Evolutionary conservation across 1,140 invertebrate species (phyloP), one percentile per base, ranked within the genome.

Genomic region (Dinothrombium tinctorium): DNA sequence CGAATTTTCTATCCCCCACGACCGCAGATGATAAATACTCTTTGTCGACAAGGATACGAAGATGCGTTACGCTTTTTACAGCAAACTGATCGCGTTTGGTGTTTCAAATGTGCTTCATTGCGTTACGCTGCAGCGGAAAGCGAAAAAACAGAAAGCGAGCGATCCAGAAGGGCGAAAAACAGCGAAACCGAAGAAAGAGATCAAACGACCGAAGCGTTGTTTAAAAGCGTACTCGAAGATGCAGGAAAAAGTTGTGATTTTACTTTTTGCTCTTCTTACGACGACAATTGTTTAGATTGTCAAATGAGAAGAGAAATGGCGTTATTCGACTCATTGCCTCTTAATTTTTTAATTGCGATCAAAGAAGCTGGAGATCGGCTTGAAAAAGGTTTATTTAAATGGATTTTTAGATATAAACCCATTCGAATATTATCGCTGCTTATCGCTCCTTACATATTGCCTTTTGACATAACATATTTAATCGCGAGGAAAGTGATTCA

Each of bases 41-140:
- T 96, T 72, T 95, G 89, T 56, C 80, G 89, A 52, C 87, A 95
- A 63, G 90, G 87, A 15, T 98, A 95, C 56, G 84, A 94, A 51
- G 90, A 98, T 60, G 82, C 86, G 0, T 63, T 95, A 1, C 68
- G 76, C 40, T 96, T 89, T 61, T 61, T 96, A 35, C 82, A 89
- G 48, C 70, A 74, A 44, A 89, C 90, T 56, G 84, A 48, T 42
- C 32, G 46, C 21, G 51, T 52, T 33, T 45, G 49, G 11, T 52
- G 51, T 25, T 48, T 44, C 8, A 28, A 48, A 32, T 52, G 51
- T 40, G 28, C 51, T 29, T 48, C 43, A n/a, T n/a, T 45, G 4
- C 43, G 23, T 12, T 37, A 40, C n/a, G 23, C 23, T 19, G 19
- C 42, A n/a, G 26, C 41, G 33, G 37, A 42, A 23, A 41, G 26